A percentile compares a stretch with the other conserved stretches of the same genome.
phyloP scores from a whole-genome alignment of 2,113 vertebrate genomes.

The Manacus vitellinus region DNA sequence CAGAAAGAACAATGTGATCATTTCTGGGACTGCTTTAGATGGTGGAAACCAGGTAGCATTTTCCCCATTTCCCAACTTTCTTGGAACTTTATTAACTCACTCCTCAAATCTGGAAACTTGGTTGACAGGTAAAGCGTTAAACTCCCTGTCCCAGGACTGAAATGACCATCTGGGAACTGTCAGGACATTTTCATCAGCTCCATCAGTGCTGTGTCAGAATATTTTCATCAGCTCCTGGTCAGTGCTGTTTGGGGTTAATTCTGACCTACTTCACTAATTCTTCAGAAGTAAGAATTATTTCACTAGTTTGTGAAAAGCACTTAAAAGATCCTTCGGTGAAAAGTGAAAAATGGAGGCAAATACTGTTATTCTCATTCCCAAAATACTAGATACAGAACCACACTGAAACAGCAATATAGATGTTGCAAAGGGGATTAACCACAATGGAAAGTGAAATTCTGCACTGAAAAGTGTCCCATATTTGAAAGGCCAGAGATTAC shows the following conservation, averaged over 20 bases:
- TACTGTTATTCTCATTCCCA: neutral
- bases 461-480: neutral
- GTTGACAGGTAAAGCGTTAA: neutral
- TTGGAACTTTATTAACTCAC: neutral
- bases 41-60: neutral
- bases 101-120: neutral
- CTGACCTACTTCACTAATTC: neutral
- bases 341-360: neutral
- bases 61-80: neutral
- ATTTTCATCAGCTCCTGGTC: neutral
- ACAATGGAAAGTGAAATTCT: neutral
- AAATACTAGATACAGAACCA: neutral
- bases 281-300: neutral
- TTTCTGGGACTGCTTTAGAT: neutral
- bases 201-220: neutral
- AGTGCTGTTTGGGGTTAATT: neutral
- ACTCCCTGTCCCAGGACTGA: neutral
- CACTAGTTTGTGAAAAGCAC: neutral
- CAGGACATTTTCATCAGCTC: neutral
- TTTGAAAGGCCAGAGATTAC: neutral
- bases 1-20: neutral
- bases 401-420: neutral
- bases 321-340: neutral
- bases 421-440: neutral
- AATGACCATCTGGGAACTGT: neutral